phyloP scores from a whole-genome alignment of 2,113 vertebrate genomes.

The Nyctereutes procyonoides region DNA sequence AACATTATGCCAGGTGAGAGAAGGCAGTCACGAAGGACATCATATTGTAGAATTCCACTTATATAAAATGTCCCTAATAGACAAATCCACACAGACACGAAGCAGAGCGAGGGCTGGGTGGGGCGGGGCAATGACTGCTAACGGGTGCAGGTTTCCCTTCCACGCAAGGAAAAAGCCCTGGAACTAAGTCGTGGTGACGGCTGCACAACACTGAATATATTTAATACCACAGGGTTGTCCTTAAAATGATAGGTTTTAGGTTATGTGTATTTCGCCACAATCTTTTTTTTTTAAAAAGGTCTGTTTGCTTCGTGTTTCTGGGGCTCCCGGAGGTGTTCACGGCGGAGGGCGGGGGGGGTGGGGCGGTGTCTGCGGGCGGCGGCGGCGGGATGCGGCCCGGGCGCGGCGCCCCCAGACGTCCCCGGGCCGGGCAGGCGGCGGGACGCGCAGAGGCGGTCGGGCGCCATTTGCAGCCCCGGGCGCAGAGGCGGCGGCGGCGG shows the following conservation, averaged over 20 bases:
- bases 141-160: not conserved
- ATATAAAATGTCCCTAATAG: not conserved
- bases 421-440: not conserved
- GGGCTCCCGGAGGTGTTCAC: slow-evolving; percentile 19
- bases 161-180: not conserved
- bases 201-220: not conserved
- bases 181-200: not conserved
- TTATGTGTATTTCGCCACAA: not conserved
- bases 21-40: not conserved
- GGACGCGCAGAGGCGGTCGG: slow-evolving; percentile 11
- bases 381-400: not conserved
- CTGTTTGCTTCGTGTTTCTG: not conserved
- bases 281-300: not conserved
- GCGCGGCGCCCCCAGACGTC: too few relatives aligned
- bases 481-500: slow-evolving; percentile 44
- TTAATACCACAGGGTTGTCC: not conserved
- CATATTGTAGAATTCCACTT: not conserved
- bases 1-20: not conserved
- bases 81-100: not conserved
- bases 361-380: not conserved
- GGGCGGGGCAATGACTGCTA: not conserved
- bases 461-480: slow-evolving; percentile 83
- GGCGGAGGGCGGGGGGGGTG: not conserved
- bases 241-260: not conserved
- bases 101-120: not conserved